Conservation (phyloP, 2,797 vertebrate genomes). For the Lycodopsis pacificus region DNA sequence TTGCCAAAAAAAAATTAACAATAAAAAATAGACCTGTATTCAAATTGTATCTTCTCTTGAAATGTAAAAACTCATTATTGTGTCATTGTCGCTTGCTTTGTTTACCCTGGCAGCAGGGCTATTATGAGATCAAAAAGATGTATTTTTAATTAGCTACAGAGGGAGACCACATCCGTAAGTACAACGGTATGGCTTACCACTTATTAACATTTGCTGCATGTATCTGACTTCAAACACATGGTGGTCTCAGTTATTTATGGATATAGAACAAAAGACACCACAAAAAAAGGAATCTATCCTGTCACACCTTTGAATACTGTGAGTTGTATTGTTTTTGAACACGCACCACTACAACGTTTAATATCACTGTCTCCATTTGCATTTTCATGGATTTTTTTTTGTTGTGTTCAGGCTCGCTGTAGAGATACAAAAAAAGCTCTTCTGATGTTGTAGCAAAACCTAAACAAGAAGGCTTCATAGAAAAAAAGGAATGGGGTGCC, state of each 20-base stretch:
- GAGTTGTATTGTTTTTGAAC: conserved; percentile 57
- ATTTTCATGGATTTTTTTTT: conserved; percentile 13
- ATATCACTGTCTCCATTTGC: conserved; percentile 39
- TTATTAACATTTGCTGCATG: conserved; percentile 73
- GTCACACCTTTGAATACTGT: conserved; percentile 45
- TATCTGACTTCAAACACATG: conserved; percentile 71
- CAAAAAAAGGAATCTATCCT: conserved; percentile 56
- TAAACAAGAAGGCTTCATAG: conserved; percentile 12
- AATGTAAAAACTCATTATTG: conserved; percentile 69
- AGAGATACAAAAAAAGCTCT: conserved; percentile 10
- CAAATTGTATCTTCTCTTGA: conserved; percentile 64
- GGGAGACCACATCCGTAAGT: conserved; percentile 74
- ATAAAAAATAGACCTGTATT: conserved; percentile 63
- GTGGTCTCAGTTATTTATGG: conserved; percentile 74
- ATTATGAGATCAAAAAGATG: conserved; percentile 81
- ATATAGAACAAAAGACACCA: conserved; percentile 66
- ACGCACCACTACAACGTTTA: conserved; percentile 43
- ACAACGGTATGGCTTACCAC: conserved; percentile 63
- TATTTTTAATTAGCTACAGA: conserved; percentile 80
- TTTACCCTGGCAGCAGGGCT: conserved; percentile 76
- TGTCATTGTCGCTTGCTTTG: conserved; percentile 80
- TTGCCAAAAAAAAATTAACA: neutral
- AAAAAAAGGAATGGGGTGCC: neutral
- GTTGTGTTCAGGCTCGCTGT: conserved; percentile 8
- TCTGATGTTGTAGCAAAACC: conserved; percentile 10